Evolutionary conservation across 2,113 vertebrate genomes (phyloP).

Genomic region (Montifringilla adamsi): DNA sequence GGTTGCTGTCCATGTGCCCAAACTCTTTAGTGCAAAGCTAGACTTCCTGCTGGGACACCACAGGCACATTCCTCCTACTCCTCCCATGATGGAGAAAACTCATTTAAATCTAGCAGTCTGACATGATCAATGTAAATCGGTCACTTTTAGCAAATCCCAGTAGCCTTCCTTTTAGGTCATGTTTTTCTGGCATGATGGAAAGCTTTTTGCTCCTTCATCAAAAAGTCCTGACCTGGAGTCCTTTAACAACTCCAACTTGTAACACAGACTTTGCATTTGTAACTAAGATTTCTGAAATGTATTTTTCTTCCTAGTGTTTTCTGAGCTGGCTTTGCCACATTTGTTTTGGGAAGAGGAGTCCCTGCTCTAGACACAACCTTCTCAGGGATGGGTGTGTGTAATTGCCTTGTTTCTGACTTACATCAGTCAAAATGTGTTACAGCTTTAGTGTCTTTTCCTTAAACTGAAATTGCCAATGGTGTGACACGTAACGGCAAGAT

Average conservation of each 20-base stretch:
- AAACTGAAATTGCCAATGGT: neutral
- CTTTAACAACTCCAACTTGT: neutral
- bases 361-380: neutral
- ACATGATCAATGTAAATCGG: neutral
- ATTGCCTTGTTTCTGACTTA: neutral
- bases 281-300: neutral
- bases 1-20: neutral
- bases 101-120: neutral
- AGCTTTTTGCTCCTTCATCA: neutral
- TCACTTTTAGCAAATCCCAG: neutral
- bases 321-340: neutral
- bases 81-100: neutral
- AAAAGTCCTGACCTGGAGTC: neutral
- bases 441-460: neutral
- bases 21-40: neutral
- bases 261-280: neutral
- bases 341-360: neutral
- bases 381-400: neutral
- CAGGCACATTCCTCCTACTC: neutral
- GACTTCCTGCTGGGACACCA: neutral
- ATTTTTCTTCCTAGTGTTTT: neutral
- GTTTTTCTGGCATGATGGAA: neutral
- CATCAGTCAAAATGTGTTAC: neutral
- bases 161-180: neutral
- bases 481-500: neutral